Evolutionary conservation across 1,140 invertebrate species (phyloP).

Genomic region (Drosophila simulans): DNA sequence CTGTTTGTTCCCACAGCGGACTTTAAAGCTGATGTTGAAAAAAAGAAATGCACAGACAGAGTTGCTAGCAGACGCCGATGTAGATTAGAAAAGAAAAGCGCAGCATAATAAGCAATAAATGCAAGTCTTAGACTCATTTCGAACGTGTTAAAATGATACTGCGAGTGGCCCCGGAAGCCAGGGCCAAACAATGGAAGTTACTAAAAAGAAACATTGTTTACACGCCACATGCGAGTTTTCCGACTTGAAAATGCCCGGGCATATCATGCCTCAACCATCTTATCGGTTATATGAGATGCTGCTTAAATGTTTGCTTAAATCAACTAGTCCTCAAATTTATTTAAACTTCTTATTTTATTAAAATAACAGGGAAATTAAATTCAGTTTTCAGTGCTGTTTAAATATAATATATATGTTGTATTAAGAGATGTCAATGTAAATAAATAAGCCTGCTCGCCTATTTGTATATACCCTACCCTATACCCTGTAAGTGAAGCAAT

Average conservation of each 20-base stretch:
- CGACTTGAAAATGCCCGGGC: not conserved
- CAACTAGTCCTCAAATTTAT: not conserved
- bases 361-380: too few species aligned
- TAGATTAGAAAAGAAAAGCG: constrained; percentile 61
- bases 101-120: constrained; percentile 59
- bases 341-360: not conserved
- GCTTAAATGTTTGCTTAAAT: too few species aligned
- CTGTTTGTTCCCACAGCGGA: constrained; percentile 15
- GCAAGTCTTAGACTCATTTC: constrained; percentile 42
- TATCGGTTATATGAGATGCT: not conserved
- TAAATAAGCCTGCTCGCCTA: too few species aligned
- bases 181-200: constrained; percentile 38
- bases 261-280: not conserved
- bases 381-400: too few species aligned
- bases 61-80: constrained; percentile 26
- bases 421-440: too few species aligned
- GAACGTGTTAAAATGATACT: constrained; percentile 52
- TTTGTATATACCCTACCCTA: not conserved
- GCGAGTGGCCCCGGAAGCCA: constrained; percentile 35
- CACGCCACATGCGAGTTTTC: constrained; percentile 13
- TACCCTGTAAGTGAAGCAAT: not conserved
- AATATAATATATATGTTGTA: too few species aligned
- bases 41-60: not conserved
- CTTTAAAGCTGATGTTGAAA: constrained; percentile 7
- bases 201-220: constrained; percentile 11